A percentile compares a stretch with the other conserved stretches of the same genome.
Conservation (phyloP, 2,797 vertebrate genomes). For the Hydrolagus colliei region DNA sequence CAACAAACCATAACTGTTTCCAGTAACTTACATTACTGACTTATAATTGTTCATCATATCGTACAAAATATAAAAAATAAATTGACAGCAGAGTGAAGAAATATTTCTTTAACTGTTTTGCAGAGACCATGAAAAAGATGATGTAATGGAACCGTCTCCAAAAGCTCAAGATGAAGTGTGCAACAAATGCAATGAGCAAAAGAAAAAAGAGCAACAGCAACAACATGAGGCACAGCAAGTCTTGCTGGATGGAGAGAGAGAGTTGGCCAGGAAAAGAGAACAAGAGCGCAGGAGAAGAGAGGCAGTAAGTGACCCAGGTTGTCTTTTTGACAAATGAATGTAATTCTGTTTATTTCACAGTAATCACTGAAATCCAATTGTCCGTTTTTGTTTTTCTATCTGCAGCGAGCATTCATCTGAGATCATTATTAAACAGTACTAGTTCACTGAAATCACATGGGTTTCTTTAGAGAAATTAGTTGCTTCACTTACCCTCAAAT, state of each 20-base stretch:
- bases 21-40: no score
- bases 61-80: no score
- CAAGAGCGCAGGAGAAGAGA: conserved; percentile 78
- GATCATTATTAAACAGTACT: no score
- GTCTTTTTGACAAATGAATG: not conserved
- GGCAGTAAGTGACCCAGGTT: conserved; percentile 61
- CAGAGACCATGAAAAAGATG: conserved; percentile 38
- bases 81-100: no score
- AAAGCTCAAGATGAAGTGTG: conserved; percentile 42
- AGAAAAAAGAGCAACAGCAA: conserved; percentile 34
- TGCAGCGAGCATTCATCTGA: no score
- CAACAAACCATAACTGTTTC: no score
- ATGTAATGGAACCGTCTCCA: conserved; percentile 37
- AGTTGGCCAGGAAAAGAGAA: conserved; percentile 72
- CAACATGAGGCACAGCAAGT: conserved; percentile 35
- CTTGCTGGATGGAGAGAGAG: conserved; percentile 52
- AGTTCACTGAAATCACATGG: no score
- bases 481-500: no score
- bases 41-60: no score
- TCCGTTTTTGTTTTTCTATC: no score
- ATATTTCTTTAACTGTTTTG: conserved; percentile 35
- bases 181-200: conserved; percentile 35
- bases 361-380: no score
- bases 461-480: no score
- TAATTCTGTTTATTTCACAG: not conserved